phyloP scores from a whole-genome alignment of 2,797 vertebrate species.

The Trachops cirrhosus region DNA sequence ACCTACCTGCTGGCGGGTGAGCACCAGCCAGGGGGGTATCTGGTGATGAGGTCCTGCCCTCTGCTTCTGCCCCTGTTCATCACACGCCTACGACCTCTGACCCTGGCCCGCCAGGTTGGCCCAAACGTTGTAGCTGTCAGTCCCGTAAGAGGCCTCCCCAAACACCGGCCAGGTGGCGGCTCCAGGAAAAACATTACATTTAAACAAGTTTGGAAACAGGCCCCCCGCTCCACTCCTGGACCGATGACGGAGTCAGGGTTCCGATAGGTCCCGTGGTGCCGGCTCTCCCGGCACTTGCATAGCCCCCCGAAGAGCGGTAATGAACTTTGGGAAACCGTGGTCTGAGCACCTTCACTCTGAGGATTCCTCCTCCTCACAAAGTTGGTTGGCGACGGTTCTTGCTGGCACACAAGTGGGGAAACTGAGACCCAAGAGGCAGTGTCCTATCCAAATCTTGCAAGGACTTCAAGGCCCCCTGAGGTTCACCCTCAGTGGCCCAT shows the following conservation, averaged over 20 bases:
- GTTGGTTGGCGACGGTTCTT: background rate
- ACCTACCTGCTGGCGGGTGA: slow-evolving; percentile 79
- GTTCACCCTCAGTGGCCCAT: background rate
- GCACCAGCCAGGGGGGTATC: background rate
- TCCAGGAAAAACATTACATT: background rate
- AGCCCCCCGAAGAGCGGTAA: background rate
- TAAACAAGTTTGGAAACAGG: background rate
- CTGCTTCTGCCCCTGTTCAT: background rate
- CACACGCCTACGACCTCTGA: background rate
- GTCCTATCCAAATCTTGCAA: background rate
- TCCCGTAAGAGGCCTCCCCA: background rate
- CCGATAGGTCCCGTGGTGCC: too few species aligned
- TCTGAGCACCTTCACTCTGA: background rate
- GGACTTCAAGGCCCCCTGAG: background rate
- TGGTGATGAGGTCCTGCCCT: background rate
- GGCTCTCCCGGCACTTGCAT: rapidly evolving
- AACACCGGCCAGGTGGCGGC: background rate
- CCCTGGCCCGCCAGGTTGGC: background rate
- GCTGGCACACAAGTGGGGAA: background rate
- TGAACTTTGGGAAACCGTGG: background rate
- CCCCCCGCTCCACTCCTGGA: background rate
- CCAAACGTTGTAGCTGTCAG: background rate
- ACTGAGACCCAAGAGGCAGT: background rate
- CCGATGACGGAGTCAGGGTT: background rate
- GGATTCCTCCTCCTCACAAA: background rate